phyloP scores from a whole-genome alignment of 64 coral and sea anemone species.

The Platygyra sinensis region DNA sequence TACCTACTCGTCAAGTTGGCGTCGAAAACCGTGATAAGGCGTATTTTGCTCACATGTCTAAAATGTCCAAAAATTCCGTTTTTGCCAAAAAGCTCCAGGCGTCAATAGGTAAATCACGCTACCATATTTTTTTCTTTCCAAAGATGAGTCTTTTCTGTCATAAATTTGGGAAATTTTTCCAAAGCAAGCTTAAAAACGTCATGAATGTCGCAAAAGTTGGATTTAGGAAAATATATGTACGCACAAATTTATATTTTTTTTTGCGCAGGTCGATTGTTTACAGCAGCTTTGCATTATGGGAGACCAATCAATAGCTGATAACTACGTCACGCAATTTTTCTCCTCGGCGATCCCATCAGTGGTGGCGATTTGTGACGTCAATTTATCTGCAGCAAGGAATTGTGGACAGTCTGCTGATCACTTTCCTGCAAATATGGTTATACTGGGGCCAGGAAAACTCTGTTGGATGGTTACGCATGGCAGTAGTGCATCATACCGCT shows the following conservation, averaged over 20 bases:
- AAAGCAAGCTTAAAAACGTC: no score
- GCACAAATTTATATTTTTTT: neutral
- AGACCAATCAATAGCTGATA: neutral
- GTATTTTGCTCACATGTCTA: no score
- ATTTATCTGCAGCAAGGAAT: conserved; percentile 52
- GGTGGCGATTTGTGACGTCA: conserved; percentile 55
- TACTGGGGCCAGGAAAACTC: conserved; percentile 27
- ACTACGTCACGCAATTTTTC: neutral
- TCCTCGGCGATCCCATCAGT: conserved; percentile 42
- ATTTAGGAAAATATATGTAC: no score
- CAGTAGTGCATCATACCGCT: conserved; percentile 41
- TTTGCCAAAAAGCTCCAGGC: no score
- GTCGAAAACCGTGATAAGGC: no score
- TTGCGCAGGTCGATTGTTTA: conserved; percentile 16
- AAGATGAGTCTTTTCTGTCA: no score
- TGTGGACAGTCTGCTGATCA: conserved; percentile 34
- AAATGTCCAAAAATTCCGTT: no score
- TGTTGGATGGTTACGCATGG: conserved; percentile 57
- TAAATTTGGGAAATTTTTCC: no score
- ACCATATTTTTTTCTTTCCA: no score
- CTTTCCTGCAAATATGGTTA: neutral
- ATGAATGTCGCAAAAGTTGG: no score
- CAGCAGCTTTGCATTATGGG: conserved; percentile 21
- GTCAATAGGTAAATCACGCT: no score
- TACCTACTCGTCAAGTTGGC: no score